Conservation (phyloP, 2,113 vertebrate genomes). For the Eulacestoma nigropectus region DNA sequence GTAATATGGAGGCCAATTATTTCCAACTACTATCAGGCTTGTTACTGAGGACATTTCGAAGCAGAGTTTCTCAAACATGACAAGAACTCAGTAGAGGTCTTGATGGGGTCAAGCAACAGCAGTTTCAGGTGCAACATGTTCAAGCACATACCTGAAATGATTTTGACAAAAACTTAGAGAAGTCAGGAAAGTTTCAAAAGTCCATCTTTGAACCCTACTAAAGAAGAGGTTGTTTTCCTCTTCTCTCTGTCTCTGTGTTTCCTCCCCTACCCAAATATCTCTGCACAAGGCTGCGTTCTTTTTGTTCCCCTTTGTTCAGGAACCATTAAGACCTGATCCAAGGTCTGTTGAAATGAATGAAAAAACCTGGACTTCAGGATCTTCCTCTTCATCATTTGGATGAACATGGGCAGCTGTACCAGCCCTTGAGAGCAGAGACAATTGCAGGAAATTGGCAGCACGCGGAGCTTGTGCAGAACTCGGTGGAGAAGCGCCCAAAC, state of each 20-base stretch:
- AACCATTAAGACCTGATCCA: background rate
- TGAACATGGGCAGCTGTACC: background rate
- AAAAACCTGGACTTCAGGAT: background rate
- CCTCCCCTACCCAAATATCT: background rate
- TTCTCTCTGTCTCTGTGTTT: background rate
- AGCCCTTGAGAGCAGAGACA: background rate
- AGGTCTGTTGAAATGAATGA: background rate
- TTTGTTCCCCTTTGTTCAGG: background rate
- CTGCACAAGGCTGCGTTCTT: background rate
- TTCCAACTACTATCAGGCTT: background rate
- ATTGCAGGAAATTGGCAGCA: background rate
- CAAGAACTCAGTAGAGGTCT: background rate
- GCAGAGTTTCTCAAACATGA: background rate
- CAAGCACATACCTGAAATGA: background rate
- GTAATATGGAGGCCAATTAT: background rate
- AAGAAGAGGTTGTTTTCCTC: background rate
- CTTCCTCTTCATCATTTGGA: background rate
- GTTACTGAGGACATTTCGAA: background rate
- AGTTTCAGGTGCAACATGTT: background rate
- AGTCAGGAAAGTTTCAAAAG: background rate
- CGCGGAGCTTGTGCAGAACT: background rate
- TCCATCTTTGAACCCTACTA: background rate
- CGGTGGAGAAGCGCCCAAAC: rapidly evolving
- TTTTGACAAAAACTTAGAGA: background rate
- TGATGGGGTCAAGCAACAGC: background rate